Evolutionary conservation across 2,797 vertebrate species (phyloP), one percentile per base, ranked within the genome.

Genomic region (Rhinoraja longicauda): DNA sequence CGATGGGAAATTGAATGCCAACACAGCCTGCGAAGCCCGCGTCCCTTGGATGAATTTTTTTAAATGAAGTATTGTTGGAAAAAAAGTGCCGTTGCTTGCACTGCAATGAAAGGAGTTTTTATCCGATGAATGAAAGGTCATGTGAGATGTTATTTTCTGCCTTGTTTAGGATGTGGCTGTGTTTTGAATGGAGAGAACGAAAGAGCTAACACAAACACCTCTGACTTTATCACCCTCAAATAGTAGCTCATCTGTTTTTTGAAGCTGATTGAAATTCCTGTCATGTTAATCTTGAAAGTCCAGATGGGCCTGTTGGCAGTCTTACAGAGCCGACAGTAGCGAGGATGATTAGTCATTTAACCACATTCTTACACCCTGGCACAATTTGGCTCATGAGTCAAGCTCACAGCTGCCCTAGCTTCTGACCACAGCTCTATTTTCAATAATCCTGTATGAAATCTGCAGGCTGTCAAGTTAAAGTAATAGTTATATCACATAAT

Each of bases 201-300:
- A 88, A 92, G 12, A 75, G 64, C 90, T 75, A 29, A 75, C 90
- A 92, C 90, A 92, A 92, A 92, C 90, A 92, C 90, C 90, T 75
- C 90, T 92, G 90, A 75, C 90, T 57, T 73, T 92, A 75, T 92
- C 90, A 57, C 39, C 24, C 70, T 75, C 24, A 75, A 75, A 92
- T 92, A 92, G 70, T 92, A 75, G 90, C 26, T 53, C 90, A 92
- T 92, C 90, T 92, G 90, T 92, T 92, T 92, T 94, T 95, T 94
- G 94, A 94, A 94, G 94, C 94, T 95, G 94, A 95, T 96, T 95
- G 93, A 94, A 94, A 95, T 94, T 94, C 95, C 93, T 93, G 94
- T 94, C 93, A 0, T 94, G 94, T 93, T 95, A 77, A 36, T 94
- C 75, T 95, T 95, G 93, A 94, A 93, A 10, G 59, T 93, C 93